Percentiles rank a stretch among this genome's conserved stretches.
These are phyloP conservation scores for Acanthosepion esculentum DNA, from an alignment of 2,888 invertebrate species.

Conservation along the genomic window DNA sequence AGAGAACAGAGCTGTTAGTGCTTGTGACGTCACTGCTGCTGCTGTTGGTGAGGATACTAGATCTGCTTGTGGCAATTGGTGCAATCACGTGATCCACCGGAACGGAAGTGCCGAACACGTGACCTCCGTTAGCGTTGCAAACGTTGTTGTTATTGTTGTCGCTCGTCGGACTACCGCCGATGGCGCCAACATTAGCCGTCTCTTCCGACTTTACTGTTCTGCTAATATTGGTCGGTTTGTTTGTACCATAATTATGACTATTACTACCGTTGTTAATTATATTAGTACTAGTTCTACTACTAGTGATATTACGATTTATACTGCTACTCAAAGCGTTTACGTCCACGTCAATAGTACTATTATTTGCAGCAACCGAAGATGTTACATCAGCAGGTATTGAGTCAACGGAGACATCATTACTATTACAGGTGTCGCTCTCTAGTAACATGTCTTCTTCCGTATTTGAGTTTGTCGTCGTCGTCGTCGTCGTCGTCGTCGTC, in stretches of 20 bases:
- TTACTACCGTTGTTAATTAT: neutral
- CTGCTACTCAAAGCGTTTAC: neutral
- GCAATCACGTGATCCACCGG: neutral
- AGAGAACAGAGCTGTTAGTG: neutral
- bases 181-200: neutral
- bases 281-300: neutral
- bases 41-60: neutral
- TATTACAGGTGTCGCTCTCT: neutral
- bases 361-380: neutral
- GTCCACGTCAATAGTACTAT: neutral
- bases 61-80: neutral
- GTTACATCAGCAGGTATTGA: neutral
- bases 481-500: neutral
- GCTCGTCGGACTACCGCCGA: neutral
- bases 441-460: neutral
- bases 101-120: neutral
- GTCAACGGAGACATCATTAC: neutral
- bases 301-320: neutral
- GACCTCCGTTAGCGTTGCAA: neutral
- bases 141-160: neutral
- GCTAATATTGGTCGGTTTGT: neutral
- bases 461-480: neutral
- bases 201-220: neutral
- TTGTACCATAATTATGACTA: neutral
- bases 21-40: neutral